Evolutionary conservation across 2,113 vertebrate species (phyloP), one percentile per base, ranked within the genome.

Genomic region (Gobiocypris rarus): DNA sequence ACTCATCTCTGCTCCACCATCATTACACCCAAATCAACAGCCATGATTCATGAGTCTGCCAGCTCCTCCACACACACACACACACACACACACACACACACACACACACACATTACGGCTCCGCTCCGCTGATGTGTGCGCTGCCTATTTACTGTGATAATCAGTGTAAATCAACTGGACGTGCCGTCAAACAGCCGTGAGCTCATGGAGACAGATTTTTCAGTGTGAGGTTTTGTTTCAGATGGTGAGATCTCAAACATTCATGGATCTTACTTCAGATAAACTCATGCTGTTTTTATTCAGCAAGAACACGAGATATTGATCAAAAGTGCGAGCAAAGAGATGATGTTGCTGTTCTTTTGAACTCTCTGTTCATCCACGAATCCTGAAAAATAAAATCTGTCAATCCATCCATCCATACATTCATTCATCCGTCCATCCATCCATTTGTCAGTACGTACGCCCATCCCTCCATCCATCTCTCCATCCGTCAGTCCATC

Each of bases 21-120:
- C 89, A 92, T 92, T 92, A 91, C 90, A 92, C 89, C 86, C 90
- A 81, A 48, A 84, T 79, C 31, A 26, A 56, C 48, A 31, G 61
- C 22, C 2, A 9, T 78, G 61, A 88, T 88, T 91, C 90, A 90
- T 87, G 88, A 89, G 88, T 14, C 61, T 54, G 69, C 61, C 83
- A 74, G 59, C 9, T 24, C 10, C 74, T 56, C 28, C 56, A 76
- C 84, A 85, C 48, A 76, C 79, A 76, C 69, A 85, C n/a, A 76
- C 50, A 67, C 58, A 58, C 69, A 85, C n/a, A 76, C 50, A 67
- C 58, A 58, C 48, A 76, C 79, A 76, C 56, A 76, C 84, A 85
- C 48, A 76, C 79, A 76, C 69, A 85, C n/a, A 76, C 50, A 67
- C 58, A 58, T 67, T 77, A 58, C n/a, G 31, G 82, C 14, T 76